Percentiles rank a stretch among this genome's conserved stretches.
Evolutionary conservation across 2,113 vertebrate genomes (phyloP).

Genomic region (Vidua macroura): DNA sequence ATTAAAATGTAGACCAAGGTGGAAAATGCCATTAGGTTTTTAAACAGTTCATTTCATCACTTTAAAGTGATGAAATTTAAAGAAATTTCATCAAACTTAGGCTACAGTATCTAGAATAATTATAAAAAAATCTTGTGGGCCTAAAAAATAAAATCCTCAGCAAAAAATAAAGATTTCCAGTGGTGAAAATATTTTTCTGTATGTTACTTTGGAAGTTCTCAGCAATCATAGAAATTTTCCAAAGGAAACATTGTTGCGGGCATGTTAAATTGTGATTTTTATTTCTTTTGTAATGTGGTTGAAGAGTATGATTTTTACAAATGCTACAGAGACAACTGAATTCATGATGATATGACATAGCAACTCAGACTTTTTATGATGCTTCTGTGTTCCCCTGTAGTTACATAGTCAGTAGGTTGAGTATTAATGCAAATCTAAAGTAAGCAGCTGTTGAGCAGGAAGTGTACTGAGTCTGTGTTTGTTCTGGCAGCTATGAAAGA

Average conservation of each 20-base stretch:
- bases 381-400: not conserved
- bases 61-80: not conserved
- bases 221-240: not conserved
- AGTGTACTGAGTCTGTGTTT: not conserved
- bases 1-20: not conserved
- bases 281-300: not conserved
- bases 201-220: not conserved
- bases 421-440: not conserved
- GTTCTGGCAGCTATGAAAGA: not conserved
- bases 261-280: not conserved
- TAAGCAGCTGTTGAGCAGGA: not conserved
- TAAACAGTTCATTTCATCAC: not conserved
- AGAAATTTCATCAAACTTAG: not conserved
- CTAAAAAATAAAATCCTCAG: not conserved
- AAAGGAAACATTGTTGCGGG: not conserved
- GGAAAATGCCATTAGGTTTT: not conserved
- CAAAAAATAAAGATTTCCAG: not conserved
- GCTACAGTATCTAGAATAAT: not conserved
- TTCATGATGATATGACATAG: not conserved
- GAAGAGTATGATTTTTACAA: not conserved
- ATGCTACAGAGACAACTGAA: not conserved
- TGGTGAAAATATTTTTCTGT: not conserved
- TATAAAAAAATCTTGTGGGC: not conserved
- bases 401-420: not conserved
- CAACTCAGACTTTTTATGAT: not conserved